Base-by-base conservation (phyloP, 1,140 invertebrate species). In the Heliothis virescens region DNA sequence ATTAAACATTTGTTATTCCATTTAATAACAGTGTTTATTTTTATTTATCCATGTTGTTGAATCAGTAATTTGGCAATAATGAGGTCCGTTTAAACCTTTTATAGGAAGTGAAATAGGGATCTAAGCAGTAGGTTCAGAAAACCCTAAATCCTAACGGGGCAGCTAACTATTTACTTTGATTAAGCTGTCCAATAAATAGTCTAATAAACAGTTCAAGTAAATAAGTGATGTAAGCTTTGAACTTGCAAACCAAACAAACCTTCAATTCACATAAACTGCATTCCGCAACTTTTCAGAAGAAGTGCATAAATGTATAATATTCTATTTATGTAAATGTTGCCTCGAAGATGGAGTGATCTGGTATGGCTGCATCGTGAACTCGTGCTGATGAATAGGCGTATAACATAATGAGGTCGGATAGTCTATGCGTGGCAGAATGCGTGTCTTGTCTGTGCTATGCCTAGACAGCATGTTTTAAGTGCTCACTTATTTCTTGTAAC, bases 301-400 rank as follows among this genome's bases (percentile, higher is more conserved):
- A 73, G 78, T 60, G 65, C 73, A 63, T 75, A 63, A 75, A 75
- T 62, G 73, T 75, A 75, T 62, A 59, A 75, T 62, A 59, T 62
- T 21, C 13, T 41, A 47, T 75, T 52, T 16, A 75, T 75, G 73
- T 48, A 48, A 60, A 74, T 75, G 16, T 62, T 41, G 34, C 34
- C 41, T 60, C 34, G 16, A 60, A 73, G 53, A 73, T 73, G 18
- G 34, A 72, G 52, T 29, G 48, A 41, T 29, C 16, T 73, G 53
- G 47, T n/a, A 16, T 34, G 1, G 52, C 52, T 59, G n/a, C 12
- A 16, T 18, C 16, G 29, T 73, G 55, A 59, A 29, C 53, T 29
- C 29, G 55, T 73, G 52, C 21, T 13, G 16, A 11, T 11, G 12
- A 21, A 76, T 65, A 65, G 62, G 75, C 18, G 75, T 77, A 71